phyloP scores from a whole-genome alignment of 1,140 invertebrate genomes.

The Cydia pomonella region DNA sequence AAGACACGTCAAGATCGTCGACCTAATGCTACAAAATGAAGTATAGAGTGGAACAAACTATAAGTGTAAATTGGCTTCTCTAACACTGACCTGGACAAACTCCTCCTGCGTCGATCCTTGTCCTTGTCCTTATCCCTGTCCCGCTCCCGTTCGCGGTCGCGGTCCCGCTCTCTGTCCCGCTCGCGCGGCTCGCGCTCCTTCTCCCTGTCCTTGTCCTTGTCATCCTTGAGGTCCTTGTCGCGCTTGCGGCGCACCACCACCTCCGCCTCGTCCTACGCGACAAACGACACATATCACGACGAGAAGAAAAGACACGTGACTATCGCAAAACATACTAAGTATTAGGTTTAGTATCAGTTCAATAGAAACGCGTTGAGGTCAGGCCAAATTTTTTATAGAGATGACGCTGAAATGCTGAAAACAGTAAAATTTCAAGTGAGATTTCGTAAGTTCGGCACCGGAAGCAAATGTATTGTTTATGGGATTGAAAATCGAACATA shows the following conservation, averaged over 20 bases:
- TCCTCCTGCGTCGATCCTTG: constrained; percentile 52
- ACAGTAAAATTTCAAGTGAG: no score
- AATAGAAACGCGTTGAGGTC: background rate
- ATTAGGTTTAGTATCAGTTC: background rate
- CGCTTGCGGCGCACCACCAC: constrained; percentile 66
- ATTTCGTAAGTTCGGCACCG: no score
- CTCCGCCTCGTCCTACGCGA: constrained; percentile 69
- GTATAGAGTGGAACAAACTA: no score
- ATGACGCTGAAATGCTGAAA: no score
- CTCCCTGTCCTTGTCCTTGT: constrained; percentile 39
- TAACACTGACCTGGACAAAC: constrained; percentile 59
- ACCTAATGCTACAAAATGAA: no score
- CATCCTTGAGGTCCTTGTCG: constrained; percentile 41
- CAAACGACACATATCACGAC: constrained; percentile 27
- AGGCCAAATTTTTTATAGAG: no score
- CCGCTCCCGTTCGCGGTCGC: background rate
- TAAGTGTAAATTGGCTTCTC: no score
- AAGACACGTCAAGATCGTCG: no score
- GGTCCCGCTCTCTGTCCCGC: constrained; percentile 25
- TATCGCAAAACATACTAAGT: background rate
- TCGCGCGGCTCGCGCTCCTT: constrained; percentile 40
- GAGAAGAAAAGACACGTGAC: background rate
- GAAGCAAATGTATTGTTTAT: no score
- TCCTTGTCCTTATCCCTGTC: constrained; percentile 34
- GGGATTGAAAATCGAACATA: no score